A percentile compares a stretch with the other conserved stretches of the same genome.
phyloP scores from a whole-genome alignment of 1,140 invertebrate genomes.

The Heliconius melpomene region DNA sequence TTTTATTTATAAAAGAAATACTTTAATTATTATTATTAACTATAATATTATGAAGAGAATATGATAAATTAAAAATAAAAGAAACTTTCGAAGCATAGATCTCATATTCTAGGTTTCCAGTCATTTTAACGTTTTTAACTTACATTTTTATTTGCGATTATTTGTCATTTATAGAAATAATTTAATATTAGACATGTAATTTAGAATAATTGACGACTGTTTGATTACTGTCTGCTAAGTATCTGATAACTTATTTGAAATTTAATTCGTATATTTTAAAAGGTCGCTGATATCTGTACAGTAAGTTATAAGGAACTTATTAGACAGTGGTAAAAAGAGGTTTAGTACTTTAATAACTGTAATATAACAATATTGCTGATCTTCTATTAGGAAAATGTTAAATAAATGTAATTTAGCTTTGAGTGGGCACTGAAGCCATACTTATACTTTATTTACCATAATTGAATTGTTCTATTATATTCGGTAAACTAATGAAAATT shows the following conservation, averaged over 20 bases:
- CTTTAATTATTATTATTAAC: not conserved
- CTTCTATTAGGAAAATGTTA: not conserved
- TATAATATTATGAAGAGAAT: not conserved
- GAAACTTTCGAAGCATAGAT: not conserved
- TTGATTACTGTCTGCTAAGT: conserved; percentile 3
- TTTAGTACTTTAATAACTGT: not conserved
- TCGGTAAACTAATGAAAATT: not conserved
- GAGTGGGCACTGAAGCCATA: not conserved
- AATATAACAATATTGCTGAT: not conserved
- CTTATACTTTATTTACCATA: not conserved
- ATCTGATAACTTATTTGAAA: not conserved
- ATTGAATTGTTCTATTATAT: not conserved
- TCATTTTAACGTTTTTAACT: not conserved
- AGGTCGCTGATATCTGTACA: not conserved
- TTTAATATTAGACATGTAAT: not conserved
- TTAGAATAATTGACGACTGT: not conserved
- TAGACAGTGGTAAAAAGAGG: not conserved
- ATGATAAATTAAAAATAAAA: not conserved
- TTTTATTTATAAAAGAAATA: not conserved
- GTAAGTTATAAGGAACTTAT: conserved; percentile 3
- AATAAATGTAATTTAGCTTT: not conserved
- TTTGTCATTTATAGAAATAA: not conserved
- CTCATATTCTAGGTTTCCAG: not conserved
- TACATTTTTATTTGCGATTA: not conserved
- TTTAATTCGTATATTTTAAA: not conserved